phyloP scores from a whole-genome alignment of 2,888 invertebrate genomes.

The Nemotelus pantherinus region DNA sequence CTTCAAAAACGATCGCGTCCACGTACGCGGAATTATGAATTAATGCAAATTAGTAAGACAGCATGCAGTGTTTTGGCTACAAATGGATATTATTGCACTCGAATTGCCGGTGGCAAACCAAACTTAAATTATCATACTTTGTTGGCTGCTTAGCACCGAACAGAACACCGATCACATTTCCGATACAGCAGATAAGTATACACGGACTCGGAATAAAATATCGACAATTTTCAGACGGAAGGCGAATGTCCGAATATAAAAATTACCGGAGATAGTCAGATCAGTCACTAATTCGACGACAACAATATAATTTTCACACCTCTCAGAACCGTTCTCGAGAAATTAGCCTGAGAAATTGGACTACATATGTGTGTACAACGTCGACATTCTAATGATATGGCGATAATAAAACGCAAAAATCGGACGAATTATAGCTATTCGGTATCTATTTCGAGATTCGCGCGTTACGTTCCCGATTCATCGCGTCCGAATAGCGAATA shows the following conservation, averaged over 20 bases:
- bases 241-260: too few relatives aligned
- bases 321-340: neutral
- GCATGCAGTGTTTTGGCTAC: neutral
- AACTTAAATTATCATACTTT: too few relatives aligned
- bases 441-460: constrained; percentile 11
- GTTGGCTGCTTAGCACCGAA: neutral
- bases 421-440: too few relatives aligned
- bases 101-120: too few relatives aligned
- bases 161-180: neutral
- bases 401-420: too few relatives aligned
- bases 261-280: neutral
- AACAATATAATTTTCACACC: constrained; percentile 19
- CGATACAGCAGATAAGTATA: too few relatives aligned
- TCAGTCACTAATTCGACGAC: constrained; percentile 2
- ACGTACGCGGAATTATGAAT: neutral
- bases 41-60: neutral
- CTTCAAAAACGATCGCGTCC: constrained; percentile 8
- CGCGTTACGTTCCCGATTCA: constrained; percentile 1
- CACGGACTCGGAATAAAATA: too few relatives aligned
- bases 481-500: neutral
- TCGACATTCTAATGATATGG: neutral
- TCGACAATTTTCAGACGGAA: too few relatives aligned
- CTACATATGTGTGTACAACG: neutral
- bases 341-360: neutral
- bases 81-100: neutral